Base-by-base conservation (phyloP, 2,888 invertebrate species). In the Andrena fulva region DNA sequence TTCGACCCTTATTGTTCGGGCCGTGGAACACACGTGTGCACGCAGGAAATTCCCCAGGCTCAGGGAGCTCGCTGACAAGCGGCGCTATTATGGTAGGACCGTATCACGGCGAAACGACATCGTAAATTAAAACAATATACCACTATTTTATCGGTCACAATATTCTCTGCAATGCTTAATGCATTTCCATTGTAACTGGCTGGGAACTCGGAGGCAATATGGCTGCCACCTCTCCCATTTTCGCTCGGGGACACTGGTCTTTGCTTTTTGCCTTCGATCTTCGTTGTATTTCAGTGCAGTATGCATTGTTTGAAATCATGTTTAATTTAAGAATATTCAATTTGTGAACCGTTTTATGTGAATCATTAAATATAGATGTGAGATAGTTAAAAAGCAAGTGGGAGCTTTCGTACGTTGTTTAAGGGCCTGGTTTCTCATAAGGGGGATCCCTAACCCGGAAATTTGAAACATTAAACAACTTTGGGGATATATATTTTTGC, bases 21-120 rank as follows among this genome's bases (percentile, higher is more conserved):
- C 82, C 82, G 69, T 84, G 88, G 77, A 77, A 82, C 80, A 69
- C 89, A 88, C 81, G 82, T 87, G 88, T 84, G 87, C 82, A 74
- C 81, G 77, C 86, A 76, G 79, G 77, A 81, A 81, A 80, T 80
- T 75, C 80, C 56, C 68, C 71, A 10, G 27, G n/a, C 63, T 56
- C 42, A 48, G 71, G 71, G 72, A 76, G 70, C 42, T 12, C 76
- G 56, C 54, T 84, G 80, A 87, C 84, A 85, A 85, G 77, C 74
- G 72, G 59, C 71, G 27, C 75, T 66, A 72, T 77, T 66, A 74
- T 60, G 50, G 75, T 24, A 62, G 56, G 72, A 66, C 62, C 66
- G 77, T 83, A 80, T 82, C 56, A 27, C 33, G 54, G 60, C 67
- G 77, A 73, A 60, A 83, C 79, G 60, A 54, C 67, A 68, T 69